Evolutionary conservation across 2,113 vertebrate genomes (phyloP).

Genomic region (Silurus meridionalis): DNA sequence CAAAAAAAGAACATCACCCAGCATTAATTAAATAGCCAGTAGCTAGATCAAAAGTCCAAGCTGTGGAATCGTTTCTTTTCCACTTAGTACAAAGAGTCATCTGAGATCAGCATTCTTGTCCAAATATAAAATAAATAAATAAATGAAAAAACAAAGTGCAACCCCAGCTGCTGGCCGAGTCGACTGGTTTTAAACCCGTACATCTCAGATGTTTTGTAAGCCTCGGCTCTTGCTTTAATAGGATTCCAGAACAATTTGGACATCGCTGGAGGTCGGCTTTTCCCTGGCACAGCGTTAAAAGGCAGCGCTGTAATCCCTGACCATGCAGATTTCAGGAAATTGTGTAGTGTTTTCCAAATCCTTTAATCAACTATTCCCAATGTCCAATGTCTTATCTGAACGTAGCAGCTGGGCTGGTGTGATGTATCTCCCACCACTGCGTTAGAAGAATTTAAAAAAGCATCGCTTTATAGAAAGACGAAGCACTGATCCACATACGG

Average conservation of each 20-base stretch:
- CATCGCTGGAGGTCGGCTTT: constrained; percentile 14
- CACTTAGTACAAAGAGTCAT: background rate
- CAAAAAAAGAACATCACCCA: background rate
- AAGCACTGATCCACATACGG: constrained; percentile 22
- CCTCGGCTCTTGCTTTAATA: constrained; percentile 25
- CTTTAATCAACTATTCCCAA: constrained; percentile 38
- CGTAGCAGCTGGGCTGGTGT: constrained; percentile 27
- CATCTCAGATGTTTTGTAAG: constrained; percentile 14
- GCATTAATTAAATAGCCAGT: background rate
- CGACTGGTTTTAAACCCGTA: background rate
- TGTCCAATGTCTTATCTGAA: constrained; percentile 40
- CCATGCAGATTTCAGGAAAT: constrained; percentile 34
- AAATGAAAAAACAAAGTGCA: background rate
- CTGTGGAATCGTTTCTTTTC: background rate
- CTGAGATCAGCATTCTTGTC: constrained; percentile 3
- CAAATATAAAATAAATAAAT: background rate
- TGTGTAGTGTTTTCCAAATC: constrained; percentile 18
- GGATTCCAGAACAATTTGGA: constrained; percentile 34
- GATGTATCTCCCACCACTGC: constrained; percentile 8
- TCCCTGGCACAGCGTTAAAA: constrained; percentile 29
- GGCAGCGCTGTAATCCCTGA: constrained; percentile 31
- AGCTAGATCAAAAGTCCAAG: background rate
- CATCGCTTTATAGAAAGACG: constrained; percentile 22
- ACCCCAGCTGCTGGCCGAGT: background rate
- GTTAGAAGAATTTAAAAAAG: constrained; percentile 41